Evolutionary conservation across 2,797 vertebrate species (phyloP).

Genomic region (Gorsachius magnificus): DNA sequence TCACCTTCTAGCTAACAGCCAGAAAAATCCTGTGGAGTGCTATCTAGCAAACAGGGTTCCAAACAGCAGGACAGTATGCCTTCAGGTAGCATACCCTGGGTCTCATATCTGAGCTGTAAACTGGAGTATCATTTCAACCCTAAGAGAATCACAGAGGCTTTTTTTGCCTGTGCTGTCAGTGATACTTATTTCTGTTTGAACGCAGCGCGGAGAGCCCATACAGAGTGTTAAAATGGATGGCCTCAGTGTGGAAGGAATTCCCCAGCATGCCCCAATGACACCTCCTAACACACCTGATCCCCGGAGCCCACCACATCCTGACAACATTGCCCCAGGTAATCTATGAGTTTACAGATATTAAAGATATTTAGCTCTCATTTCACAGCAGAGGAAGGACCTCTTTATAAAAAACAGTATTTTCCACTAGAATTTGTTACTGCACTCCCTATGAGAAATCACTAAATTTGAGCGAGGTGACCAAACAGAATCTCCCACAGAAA

Average conservation of each 20-base stretch:
- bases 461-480: not conserved
- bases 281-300: slow-evolving; percentile 79
- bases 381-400: not conserved
- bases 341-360: not conserved
- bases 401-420: not conserved
- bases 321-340: slow-evolving; percentile 90
- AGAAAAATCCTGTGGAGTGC: not conserved
- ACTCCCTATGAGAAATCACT: not conserved
- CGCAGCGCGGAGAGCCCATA: slow-evolving; percentile 69
- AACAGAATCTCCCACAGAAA: not conserved
- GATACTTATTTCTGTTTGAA: slow-evolving; percentile 16
- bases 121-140: not conserved
- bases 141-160: not conserved
- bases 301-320: slow-evolving; percentile 80
- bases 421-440: not conserved
- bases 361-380: not conserved
- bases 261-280: slow-evolving; percentile 74
- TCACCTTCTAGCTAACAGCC: not conserved
- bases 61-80: not conserved
- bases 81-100: accelerated
- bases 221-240: slow-evolving; percentile 67
- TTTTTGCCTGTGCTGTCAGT: not conserved
- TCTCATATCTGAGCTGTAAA: not conserved
- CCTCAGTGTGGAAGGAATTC: slow-evolving; percentile 63
- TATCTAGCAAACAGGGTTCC: not conserved